A percentile compares a stretch with the other conserved stretches of the same genome.
Conservation (phyloP, 2,113 vertebrate species). For the Neolamprologus modestus region DNA sequence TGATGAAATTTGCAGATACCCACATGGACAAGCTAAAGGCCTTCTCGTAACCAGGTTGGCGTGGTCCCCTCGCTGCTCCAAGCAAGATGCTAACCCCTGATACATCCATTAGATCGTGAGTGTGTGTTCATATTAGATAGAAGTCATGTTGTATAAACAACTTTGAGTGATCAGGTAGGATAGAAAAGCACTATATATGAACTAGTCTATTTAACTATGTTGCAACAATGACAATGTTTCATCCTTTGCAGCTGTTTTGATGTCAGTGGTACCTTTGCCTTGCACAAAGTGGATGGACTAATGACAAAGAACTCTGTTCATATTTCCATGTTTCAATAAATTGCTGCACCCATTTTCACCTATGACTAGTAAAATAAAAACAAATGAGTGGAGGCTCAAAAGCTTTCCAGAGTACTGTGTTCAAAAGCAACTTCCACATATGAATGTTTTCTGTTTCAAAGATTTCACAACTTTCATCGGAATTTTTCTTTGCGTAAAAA, state of each 20-base stretch:
- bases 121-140: not conserved
- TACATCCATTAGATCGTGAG: not conserved
- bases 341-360: not conserved
- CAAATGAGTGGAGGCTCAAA: not conserved
- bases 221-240: not conserved
- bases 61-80: not conserved
- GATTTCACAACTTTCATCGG: not conserved
- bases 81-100: not conserved
- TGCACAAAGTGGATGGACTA: not conserved
- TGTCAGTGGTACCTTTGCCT: not conserved
- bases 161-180: not conserved
- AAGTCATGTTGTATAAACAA: not conserved
- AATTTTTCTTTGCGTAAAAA: rapidly evolving
- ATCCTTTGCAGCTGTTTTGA: not conserved
- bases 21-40: not conserved
- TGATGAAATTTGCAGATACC: not conserved
- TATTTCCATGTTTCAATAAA: not conserved
- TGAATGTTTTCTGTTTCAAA: not conserved
- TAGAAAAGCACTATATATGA: not conserved
- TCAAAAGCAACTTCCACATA: not conserved
- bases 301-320: too few relatives aligned
- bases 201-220: not conserved
- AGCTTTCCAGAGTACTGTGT: not conserved
- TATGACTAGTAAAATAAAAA: not conserved
- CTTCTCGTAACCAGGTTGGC: rapidly evolving